Evolutionary conservation across 2,888 invertebrate genomes (phyloP).

Genomic region (Odontocerum albicorne): DNA sequence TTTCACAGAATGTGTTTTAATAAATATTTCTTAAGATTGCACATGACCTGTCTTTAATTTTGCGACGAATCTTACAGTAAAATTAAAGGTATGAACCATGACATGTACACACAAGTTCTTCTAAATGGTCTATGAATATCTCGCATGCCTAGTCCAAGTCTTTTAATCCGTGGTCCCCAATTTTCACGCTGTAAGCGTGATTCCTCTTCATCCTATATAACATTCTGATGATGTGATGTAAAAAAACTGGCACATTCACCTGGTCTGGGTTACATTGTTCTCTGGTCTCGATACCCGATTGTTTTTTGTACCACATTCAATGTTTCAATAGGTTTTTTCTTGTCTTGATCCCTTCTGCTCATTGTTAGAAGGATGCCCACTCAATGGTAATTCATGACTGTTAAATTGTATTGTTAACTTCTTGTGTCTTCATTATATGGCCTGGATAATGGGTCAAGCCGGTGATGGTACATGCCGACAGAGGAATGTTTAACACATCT

Average conservation of each 20-base stretch:
- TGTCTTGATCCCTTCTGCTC: slow-evolving; percentile 12
- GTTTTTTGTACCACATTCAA: slow-evolving; percentile 21
- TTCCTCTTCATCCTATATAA: slow-evolving; percentile 12
- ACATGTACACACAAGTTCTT: too few species aligned
- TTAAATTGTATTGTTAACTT: slow-evolving; percentile 30
- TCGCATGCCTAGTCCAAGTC: slow-evolving; percentile 1
- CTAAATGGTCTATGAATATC: slow-evolving; percentile 12
- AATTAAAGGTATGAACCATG: too few species aligned
- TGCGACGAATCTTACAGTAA: too few species aligned
- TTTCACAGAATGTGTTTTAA: too few species aligned
- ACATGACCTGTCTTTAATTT: too few species aligned
- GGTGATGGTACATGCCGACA: slow-evolving; percentile 20
- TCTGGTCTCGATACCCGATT: slow-evolving; percentile 20
- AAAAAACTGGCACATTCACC: slow-evolving; percentile 1
- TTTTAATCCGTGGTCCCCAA: slow-evolving; percentile 18
- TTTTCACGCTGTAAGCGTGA: slow-evolving; percentile 26
- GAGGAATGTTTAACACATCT: slow-evolving; percentile 6
- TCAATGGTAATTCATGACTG: slow-evolving; percentile 32
- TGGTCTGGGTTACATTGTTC: slow-evolving; percentile 21
- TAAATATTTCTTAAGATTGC: too few species aligned
- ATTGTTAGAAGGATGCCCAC: slow-evolving; percentile 15
- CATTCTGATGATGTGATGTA: neutral
- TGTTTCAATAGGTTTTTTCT: slow-evolving; percentile 22
- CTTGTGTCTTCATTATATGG: slow-evolving; percentile 29
- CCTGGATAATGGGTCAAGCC: slow-evolving; percentile 25